Evolutionary conservation across 2,113 vertebrate genomes (phyloP).

Genomic region (Hystrix brachyura): DNA sequence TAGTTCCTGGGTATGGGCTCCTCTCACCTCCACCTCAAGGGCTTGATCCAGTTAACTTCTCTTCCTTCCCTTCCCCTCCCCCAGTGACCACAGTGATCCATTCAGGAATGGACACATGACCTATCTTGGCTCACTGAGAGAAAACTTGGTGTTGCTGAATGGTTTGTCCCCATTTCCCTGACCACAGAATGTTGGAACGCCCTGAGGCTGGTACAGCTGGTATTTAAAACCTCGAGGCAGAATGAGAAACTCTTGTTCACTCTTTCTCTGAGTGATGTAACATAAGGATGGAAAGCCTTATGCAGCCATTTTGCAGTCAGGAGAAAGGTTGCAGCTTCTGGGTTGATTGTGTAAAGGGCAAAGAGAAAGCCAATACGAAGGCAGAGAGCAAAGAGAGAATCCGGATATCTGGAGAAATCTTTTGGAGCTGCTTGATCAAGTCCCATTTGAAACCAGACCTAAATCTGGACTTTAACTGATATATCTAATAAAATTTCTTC

Average conservation of each 20-base stretch:
- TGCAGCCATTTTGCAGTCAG: background rate
- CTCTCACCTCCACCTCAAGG: background rate
- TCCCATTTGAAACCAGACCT: background rate
- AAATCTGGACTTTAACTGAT: slow-evolving; percentile 18
- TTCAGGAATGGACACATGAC: background rate
- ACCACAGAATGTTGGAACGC: background rate
- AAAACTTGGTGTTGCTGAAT: background rate
- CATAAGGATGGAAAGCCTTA: background rate
- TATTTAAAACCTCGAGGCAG: background rate
- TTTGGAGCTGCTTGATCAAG: background rate
- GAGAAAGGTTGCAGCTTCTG: background rate
- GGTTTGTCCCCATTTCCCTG: background rate
- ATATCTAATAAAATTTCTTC: background rate
- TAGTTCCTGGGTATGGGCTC: background rate
- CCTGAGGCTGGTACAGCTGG: background rate
- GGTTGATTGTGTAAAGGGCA: background rate
- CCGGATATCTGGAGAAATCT: background rate
- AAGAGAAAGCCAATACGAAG: background rate
- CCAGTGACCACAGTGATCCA: background rate
- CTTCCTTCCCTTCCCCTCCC: background rate
- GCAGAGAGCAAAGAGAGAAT: background rate
- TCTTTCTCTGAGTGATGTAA: background rate
- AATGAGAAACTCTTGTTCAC: background rate
- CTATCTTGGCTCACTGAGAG: background rate
- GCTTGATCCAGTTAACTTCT: background rate